These are phyloP conservation scores for Pterocles orientalis DNA, from an alignment of 2,113 vertebrate genomes.

Conservation along the genomic window DNA sequence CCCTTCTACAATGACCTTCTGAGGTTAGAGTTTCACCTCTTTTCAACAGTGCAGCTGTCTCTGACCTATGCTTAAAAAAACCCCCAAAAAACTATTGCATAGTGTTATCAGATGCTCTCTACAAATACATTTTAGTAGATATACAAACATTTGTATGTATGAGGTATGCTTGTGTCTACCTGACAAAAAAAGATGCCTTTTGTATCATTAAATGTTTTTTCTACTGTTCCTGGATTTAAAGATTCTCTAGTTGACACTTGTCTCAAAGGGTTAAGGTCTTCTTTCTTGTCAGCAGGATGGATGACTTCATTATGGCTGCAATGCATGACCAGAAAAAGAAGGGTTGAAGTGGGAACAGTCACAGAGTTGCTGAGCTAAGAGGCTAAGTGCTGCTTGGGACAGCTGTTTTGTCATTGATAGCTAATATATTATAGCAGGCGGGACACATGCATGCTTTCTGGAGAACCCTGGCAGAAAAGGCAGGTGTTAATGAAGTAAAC, in stretches of 20 bases:
- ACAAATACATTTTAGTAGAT: neutral
- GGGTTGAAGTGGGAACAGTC: constrained; percentile 41
- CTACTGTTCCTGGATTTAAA: neutral
- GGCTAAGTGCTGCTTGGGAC: constrained; percentile 56
- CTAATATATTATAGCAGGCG: constrained; percentile 67
- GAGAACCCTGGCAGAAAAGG: constrained; percentile 7
- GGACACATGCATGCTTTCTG: constrained; percentile 44
- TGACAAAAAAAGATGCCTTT: neutral
- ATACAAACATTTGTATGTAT: neutral
- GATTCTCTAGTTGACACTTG: neutral
- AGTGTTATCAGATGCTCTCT: neutral
- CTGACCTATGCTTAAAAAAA: neutral
- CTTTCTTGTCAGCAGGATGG: constrained; percentile 67
- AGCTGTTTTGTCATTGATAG: constrained; percentile 74
- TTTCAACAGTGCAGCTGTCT: neutral
- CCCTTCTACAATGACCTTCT: neutral
- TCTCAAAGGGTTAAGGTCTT: constrained; percentile 43
- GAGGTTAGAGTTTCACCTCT: neutral
- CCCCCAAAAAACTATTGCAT: neutral
- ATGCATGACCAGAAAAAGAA: constrained; percentile 59
- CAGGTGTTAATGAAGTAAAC: constrained; percentile 40
- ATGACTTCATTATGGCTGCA: constrained; percentile 73
- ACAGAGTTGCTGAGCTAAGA: constrained; percentile 70
- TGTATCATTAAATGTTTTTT: neutral
- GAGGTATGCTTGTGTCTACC: neutral